phyloP scores from a whole-genome alignment of 2,888 invertebrate species.

The Trachelus iudaicus region DNA sequence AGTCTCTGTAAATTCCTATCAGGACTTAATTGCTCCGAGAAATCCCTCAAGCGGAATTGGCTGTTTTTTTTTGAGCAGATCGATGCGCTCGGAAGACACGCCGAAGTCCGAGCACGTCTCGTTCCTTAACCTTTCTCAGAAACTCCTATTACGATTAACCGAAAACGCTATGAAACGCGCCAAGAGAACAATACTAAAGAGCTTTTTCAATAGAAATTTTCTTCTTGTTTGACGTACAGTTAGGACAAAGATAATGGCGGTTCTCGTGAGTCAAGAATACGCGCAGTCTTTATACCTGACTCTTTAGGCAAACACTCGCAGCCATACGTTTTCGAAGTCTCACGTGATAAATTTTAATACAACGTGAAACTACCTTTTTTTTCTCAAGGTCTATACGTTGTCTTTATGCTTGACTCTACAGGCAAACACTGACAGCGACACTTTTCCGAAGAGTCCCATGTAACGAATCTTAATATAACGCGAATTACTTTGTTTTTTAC shows the following conservation, averaged over 20 bases:
- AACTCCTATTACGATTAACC: not conserved
- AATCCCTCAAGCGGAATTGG: not conserved
- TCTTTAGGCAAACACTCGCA: too few species aligned
- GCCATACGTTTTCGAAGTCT: too few species aligned
- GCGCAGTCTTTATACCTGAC: too few species aligned
- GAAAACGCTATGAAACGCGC: not conserved
- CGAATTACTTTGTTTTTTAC: not conserved
- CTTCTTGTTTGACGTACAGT: not conserved
- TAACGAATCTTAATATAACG: not conserved
- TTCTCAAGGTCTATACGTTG: too few species aligned
- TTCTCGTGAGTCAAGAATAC: not conserved
- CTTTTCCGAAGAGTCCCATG: too few species aligned
- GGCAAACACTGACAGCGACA: too few species aligned
- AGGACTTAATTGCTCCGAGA: not conserved
- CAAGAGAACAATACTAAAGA: not conserved
- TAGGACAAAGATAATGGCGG: not conserved
- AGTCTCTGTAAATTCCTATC: not conserved
- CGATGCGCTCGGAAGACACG: not conserved
- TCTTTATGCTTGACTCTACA: too few species aligned
- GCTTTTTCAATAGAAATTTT: not conserved
- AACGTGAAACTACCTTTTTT: too few species aligned
- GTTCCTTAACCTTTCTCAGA: not conserved
- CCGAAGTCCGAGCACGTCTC: not conserved
- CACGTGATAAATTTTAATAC: too few species aligned
- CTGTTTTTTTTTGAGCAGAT: not conserved